Evolutionary conservation across 2,888 invertebrate genomes (phyloP).

Genomic region (Micoletzkya japonica): DNA sequence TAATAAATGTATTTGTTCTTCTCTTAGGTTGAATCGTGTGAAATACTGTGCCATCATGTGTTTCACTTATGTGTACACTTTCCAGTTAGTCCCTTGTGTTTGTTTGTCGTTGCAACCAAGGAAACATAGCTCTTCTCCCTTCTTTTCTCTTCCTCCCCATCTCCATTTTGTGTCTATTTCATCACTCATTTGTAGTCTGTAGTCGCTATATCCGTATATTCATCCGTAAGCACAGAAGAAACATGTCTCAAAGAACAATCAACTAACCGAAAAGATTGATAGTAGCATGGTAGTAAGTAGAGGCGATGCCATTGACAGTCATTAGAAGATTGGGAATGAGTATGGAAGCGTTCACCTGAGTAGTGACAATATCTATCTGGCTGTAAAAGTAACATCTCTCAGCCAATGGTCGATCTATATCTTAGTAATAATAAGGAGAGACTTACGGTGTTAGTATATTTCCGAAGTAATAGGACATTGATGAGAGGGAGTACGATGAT

Average conservation of each 20-base stretch:
- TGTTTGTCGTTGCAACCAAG: no score
- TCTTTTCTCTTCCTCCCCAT: no score
- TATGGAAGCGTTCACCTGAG: conserved; percentile 40
- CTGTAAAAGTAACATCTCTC: background rate
- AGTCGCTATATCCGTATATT: background rate
- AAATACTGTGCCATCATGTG: no score
- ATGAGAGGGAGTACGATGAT: conserved; percentile 58
- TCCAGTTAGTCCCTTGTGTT: no score
- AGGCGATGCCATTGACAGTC: conserved; percentile 58
- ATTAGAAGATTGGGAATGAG: conserved; percentile 44
- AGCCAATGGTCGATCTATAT: no score
- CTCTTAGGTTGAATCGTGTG: no score
- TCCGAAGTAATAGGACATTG: conserved; percentile 51
- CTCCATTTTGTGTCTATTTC: no score
- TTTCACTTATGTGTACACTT: no score
- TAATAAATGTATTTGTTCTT: no score
- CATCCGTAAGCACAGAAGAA: background rate
- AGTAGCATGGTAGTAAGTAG: conserved; percentile 61
- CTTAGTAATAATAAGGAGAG: background rate
- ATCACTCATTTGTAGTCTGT: background rate
- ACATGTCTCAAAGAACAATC: background rate
- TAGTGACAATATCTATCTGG: background rate
- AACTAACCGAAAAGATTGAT: conserved; percentile 57
- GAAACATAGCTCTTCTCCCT: no score
- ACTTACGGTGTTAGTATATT: conserved; percentile 41